A percentile compares a stretch with the other conserved stretches of the same genome.
These are phyloP conservation scores for Meiosimyza decipiens DNA, from an alignment of 2,888 invertebrate species.

Conservation along the genomic window DNA sequence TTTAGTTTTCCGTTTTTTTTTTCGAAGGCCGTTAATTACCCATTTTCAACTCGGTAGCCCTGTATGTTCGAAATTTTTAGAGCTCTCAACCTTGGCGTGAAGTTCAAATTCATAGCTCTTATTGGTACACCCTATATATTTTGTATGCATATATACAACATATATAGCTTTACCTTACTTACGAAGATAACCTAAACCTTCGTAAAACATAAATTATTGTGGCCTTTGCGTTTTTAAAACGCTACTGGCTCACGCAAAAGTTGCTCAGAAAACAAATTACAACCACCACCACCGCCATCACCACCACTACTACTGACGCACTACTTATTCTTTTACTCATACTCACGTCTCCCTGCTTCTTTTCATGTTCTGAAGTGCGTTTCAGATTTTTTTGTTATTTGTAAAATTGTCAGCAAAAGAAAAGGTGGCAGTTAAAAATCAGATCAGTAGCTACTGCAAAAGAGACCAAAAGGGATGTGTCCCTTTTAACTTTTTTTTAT, in stretches of 20 bases:
- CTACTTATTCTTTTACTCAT: constrained; percentile 5
- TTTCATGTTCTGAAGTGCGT: constrained; percentile 1
- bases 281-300: constrained; percentile 10
- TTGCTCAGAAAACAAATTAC: background rate
- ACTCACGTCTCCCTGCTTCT: constrained; percentile 1
- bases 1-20: too few species aligned
- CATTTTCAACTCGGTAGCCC: too few species aligned
- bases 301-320: background rate
- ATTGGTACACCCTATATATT: too few species aligned
- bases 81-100: too few species aligned
- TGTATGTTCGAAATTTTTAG: too few species aligned
- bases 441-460: background rate
- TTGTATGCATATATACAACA: too few species aligned
- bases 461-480: background rate
- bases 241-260: background rate
- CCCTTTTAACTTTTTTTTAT: too few species aligned
- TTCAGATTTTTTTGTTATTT: background rate
- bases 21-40: too few species aligned
- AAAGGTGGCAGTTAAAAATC: constrained; percentile 7
- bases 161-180: too few species aligned
- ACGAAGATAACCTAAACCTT: too few species aligned
- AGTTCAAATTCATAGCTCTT: too few species aligned
- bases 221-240: background rate
- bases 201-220: too few species aligned
- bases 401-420: background rate